These are phyloP conservation scores for Torymus tubicola DNA, from an alignment of 2,888 invertebrate genomes.

Conservation along the genomic window DNA sequence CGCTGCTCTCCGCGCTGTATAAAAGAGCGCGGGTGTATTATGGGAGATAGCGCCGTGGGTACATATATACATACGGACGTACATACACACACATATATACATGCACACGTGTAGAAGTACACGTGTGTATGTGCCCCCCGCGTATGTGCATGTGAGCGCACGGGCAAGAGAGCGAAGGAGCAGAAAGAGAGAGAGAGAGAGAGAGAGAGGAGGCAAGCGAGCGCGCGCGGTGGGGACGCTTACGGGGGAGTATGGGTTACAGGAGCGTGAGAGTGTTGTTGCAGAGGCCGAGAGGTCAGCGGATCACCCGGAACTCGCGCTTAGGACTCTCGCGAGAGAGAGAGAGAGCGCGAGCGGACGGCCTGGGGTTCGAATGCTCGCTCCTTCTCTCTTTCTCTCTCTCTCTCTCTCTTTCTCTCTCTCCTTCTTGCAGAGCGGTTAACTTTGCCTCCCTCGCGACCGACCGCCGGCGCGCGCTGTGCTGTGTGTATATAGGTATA, in stretches of 20 bases:
- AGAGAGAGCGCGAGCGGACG: background rate
- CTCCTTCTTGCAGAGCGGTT: conserved; percentile 64
- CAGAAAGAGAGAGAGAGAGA: conserved; percentile 32
- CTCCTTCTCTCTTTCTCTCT: conserved; percentile 65
- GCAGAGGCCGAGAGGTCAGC: conserved; percentile 77
- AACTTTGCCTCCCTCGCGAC: conserved; percentile 56
- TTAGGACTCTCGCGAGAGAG: conserved; percentile 54
- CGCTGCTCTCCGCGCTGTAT: conserved; percentile 8
- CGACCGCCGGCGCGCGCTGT: conserved; percentile 53
- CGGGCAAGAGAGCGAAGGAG: conserved; percentile 9
- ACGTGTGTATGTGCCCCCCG: conserved; percentile 38
- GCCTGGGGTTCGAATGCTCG: too few species aligned
- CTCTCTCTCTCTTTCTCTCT: conserved; percentile 71
- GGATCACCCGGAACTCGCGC: conserved; percentile 77
- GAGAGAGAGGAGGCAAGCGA: conserved; percentile 48
- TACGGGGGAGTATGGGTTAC: conserved; percentile 76
- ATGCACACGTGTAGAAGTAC: conserved; percentile 13
- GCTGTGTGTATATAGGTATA: background rate
- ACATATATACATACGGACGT: conserved; percentile 16
- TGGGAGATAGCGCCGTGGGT: conserved; percentile 52
- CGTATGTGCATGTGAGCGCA: conserved; percentile 43
- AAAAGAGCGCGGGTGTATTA: conserved; percentile 52
- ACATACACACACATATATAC: conserved; percentile 1
- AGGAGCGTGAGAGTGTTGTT: conserved; percentile 77
- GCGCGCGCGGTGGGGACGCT: conserved; percentile 58